A percentile compares a stretch with the other conserved stretches of the same genome.
Conservation (phyloP, 2,113 vertebrate genomes). For the Peromyscus maniculatus region DNA sequence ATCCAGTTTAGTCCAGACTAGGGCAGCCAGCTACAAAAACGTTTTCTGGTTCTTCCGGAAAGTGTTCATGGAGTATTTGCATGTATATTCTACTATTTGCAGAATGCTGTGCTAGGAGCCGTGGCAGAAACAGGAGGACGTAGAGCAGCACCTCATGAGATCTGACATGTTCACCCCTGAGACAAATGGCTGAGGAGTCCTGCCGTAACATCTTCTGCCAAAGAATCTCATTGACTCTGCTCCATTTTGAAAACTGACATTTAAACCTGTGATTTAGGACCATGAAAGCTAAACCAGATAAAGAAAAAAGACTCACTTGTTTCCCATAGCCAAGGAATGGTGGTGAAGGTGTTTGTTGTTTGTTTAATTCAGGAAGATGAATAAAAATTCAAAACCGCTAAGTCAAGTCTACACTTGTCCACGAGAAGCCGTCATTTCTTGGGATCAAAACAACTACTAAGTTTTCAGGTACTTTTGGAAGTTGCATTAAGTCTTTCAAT, state of each 20-base stretch:
- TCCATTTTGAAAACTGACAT: constrained; percentile 62
- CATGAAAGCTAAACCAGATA: constrained; percentile 42
- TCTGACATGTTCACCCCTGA: not conserved
- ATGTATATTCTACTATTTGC: not conserved
- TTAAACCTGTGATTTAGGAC: constrained; percentile 57
- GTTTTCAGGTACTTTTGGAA: not conserved
- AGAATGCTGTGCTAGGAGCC: not conserved
- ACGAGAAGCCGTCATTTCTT: not conserved
- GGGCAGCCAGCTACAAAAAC: not conserved
- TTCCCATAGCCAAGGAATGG: constrained; percentile 52
- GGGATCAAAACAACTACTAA: not conserved
- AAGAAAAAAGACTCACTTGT: constrained; percentile 42
- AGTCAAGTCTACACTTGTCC: not conserved
- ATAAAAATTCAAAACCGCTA: constrained; percentile 62
- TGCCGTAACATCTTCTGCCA: not conserved
- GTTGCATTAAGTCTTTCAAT: not conserved
- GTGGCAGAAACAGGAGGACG: not conserved
- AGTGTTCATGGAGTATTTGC: not conserved
- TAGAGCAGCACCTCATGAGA: not conserved
- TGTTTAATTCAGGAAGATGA: constrained; percentile 50
- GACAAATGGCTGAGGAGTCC: not conserved
- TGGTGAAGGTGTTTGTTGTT: not conserved
- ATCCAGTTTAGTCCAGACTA: not conserved
- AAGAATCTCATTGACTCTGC: constrained; percentile 38
- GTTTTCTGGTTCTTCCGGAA: not conserved